Conservation (phyloP, 1,140 invertebrate genomes). For the Patella vulgata region DNA sequence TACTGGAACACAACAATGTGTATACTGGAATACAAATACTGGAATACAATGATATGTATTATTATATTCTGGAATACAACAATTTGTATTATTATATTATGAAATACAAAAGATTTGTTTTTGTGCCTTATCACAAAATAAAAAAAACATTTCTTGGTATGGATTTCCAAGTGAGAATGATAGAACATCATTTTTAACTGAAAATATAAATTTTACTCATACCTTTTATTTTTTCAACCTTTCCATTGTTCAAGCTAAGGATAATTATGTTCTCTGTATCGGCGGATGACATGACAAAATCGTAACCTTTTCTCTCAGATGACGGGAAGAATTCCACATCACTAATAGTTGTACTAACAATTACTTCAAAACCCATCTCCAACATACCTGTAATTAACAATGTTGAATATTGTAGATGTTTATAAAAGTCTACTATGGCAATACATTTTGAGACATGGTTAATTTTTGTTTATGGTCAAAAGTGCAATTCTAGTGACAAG, state of each 20-base stretch:
- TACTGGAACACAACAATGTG: neutral
- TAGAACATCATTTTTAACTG: no score
- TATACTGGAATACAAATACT: neutral
- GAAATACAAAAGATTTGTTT: no score
- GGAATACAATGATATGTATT: neutral
- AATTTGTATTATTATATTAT: no score
- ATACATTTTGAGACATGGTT: no score
- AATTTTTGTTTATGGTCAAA: neutral
- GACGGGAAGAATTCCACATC: constrained; percentile 83
- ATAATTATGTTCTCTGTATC: constrained; percentile 82
- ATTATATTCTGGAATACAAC: no score
- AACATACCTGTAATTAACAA: constrained; percentile 61
- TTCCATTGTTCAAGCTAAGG: constrained; percentile 80
- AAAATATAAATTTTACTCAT: constrained; percentile 8
- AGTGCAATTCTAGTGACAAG: neutral
- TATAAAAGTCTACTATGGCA: no score
- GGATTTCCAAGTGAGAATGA: no score
- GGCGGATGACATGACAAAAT: constrained; percentile 78
- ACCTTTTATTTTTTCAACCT: constrained; percentile 79
- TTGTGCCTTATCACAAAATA: no score
- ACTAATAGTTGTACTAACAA: constrained; percentile 80
- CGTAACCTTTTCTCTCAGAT: constrained; percentile 79
- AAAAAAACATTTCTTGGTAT: no score
- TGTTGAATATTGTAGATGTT: neutral
- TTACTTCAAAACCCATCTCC: constrained; percentile 80